Evolutionary conservation across 2,797 vertebrate genomes (phyloP), one percentile per base, ranked within the genome.

Genomic region (Corythornis leucogaster): DNA sequence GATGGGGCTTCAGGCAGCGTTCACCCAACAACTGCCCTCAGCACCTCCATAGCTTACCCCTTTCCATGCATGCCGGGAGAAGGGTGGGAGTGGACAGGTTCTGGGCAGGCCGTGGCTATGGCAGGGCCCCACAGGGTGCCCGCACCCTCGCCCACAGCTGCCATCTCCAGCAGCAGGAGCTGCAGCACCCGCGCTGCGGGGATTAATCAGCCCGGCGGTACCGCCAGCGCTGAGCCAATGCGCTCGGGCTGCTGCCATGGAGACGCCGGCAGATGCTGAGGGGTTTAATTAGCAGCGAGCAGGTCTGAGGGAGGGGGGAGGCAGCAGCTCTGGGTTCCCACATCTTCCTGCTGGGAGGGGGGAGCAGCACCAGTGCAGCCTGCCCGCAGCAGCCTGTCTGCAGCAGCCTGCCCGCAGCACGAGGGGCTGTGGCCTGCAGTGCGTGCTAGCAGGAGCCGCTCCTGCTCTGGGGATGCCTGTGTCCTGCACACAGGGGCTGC

Each of bases 231-330:
- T 64, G 64, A 90, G 94, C 87, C 91, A 66, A 70, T 91, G 92
- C 58, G 11, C 93, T 87, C 73, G 79, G 84, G 91, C 95, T 91
- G 96, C 94, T 95, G 94, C 90, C 95, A 97, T 97, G 96, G 96
- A 74, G 96, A 97, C 93, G 80, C 89, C 62, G 19, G 92, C 95
- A 95, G 96, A 94, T 96, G 96, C 94, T 92, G 96, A 95, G 94
- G 83, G 91, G 81, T 94, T 96, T 97, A 96, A 97, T 97, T 96
- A 96, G 94, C 95, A 96, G 94, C 9, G 1, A 80, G 79, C 46
- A 3, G 88, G 78, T 74, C 87, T 51, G 87, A 93, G 74, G 89
- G 76, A 87, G 90, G 77, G 53, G 88, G 77, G 68, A 71, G 54
- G 83, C 62, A 86, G 75, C 80, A 50, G 80, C 90, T 74, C 81